Conservation (phyloP, 2,113 vertebrate genomes). For the Tylochromis polylepis region DNA sequence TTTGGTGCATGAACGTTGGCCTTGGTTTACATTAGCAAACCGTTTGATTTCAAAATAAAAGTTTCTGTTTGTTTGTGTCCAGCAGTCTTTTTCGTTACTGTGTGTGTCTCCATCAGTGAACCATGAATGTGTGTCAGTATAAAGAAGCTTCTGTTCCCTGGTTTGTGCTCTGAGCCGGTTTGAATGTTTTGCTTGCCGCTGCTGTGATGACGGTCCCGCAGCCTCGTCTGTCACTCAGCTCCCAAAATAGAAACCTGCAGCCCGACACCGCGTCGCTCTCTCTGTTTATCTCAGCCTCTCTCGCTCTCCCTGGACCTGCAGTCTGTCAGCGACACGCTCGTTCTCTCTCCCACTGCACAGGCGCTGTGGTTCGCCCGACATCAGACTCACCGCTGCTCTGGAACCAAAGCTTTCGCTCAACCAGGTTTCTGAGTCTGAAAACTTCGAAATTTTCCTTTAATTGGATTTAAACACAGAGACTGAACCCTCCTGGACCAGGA, state of each 20-base stretch:
- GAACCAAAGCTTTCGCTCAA: neutral
- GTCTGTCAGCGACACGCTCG: neutral
- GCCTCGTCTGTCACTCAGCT: constrained; percentile 52
- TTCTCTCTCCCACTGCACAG: neutral
- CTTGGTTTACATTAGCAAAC: neutral
- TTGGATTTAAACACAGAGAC: neutral
- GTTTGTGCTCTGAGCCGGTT: neutral
- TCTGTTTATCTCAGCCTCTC: neutral
- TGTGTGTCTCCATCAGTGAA: too few relatives aligned
- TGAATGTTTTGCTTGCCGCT: neutral
- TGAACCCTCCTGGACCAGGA: neutral
- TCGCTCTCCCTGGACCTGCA: neutral
- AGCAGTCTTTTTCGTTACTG: neutral
- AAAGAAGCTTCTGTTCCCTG: neutral
- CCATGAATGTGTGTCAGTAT: neutral
- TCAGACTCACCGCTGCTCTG: neutral
- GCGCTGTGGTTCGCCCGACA: neutral
- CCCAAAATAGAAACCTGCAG: constrained; percentile 52
- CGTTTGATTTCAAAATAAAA: neutral
- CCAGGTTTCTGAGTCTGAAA: neutral
- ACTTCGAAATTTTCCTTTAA: neutral
- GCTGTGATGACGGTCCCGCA: neutral
- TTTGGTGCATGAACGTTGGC: neutral
- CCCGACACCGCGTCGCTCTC: constrained; percentile 41
- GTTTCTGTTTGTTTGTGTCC: neutral